These are phyloP conservation scores for Cheracebus regulus DNA, from an alignment of 2,797 vertebrate species.

Conservation along the genomic window DNA sequence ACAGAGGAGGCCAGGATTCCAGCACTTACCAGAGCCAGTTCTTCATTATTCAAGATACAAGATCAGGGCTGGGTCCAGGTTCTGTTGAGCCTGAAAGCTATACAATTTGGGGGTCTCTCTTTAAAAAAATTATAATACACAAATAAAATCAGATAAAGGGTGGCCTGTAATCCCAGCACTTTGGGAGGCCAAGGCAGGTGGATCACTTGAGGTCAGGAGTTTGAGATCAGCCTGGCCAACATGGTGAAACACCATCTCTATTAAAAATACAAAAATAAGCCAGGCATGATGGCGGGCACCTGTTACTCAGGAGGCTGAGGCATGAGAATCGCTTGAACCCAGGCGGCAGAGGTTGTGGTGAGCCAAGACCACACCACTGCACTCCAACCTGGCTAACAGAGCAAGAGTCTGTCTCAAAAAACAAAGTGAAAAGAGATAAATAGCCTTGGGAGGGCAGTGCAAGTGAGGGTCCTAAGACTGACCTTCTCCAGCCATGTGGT, in stretches of 20 bases:
- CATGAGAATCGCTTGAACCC: background rate
- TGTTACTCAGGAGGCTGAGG: background rate
- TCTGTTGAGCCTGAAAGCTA: background rate
- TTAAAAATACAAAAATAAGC: background rate
- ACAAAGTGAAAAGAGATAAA: background rate
- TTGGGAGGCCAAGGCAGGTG: background rate
- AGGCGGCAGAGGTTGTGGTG: background rate
- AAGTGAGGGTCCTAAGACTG: background rate
- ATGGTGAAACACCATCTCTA: background rate
- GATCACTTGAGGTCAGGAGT: background rate
- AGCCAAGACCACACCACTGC: background rate
- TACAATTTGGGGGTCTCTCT: background rate
- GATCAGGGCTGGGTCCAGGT: background rate
- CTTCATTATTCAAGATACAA: background rate
- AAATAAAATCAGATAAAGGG: background rate
- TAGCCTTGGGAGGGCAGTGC: background rate
- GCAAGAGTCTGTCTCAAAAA: background rate
- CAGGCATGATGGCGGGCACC: fast-evolving
- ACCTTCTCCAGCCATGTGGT: background rate
- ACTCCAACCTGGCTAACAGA: background rate
- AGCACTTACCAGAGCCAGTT: background rate
- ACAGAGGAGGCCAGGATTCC: background rate
- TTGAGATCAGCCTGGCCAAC: background rate
- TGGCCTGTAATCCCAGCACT: background rate
- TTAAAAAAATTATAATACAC: background rate